Base-by-base conservation (phyloP, 2,797 vertebrate species). In the Champsocephalus gunnari region DNA sequence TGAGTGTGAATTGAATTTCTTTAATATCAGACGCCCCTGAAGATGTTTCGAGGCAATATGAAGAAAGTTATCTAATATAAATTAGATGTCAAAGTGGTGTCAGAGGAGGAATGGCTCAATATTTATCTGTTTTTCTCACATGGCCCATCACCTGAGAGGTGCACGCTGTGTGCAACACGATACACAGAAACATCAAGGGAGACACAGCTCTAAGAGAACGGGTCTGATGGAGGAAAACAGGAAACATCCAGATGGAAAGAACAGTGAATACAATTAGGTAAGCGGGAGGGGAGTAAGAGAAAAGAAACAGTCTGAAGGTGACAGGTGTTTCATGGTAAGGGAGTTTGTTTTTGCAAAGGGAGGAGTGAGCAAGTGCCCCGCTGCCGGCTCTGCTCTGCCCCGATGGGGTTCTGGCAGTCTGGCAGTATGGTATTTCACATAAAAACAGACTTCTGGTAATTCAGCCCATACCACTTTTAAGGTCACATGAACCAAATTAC, bases 261-360 rank as follows among this genome's bases (percentile, higher is more conserved):
- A 41, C 6, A 34, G 53, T 45, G 21, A 72, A 34, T 51, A 19
- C 64, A 68, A 73, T 49, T 28, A 34, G 76, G 54, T 56, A 24
- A 55, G 10, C 3, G 41, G 44, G 12, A 16, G 67, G 67, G 9
- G 65, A 49, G 73, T 63, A 47, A 21, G 3, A 48, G 10, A 47
- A 54, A 74, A 69, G n/a, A 82, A 75, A 74, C 65, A 50, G 49
- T 28, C 12, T n/a, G 41, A 13, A 3, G 71, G 19, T 13, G 67
- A 80, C 89, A 91, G 89, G 92, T 92, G 92, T 85, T 88, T 90
- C 73, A 71, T 75, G 78, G 85, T 82, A 81, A 80, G 59, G 70
- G 32, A 77, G 87, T 91, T 93, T 93, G 88, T 92, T 93, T 87
- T 91, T 84, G 80, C 73, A 90, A 87, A 62, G 81, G 90, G 89